These are phyloP conservation scores for Trisateles emortualis DNA, from an alignment of 2,888 invertebrate genomes.

Conservation along the genomic window DNA sequence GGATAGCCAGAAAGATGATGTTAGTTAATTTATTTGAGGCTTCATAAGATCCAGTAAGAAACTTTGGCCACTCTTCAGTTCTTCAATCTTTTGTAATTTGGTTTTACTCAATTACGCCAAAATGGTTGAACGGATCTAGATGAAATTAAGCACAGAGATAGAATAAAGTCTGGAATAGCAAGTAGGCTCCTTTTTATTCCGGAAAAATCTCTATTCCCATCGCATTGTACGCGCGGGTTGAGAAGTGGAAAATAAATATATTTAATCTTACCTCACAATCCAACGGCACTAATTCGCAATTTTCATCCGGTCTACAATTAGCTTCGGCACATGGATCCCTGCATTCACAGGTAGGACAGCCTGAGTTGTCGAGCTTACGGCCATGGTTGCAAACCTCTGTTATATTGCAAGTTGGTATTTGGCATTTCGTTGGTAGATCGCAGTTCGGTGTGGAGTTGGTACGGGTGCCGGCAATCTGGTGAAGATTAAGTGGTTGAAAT, in stretches of 20 bases:
- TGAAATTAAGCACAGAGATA: too few relatives aligned
- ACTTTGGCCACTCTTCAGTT: too few relatives aligned
- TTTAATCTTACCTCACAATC: conserved; percentile 74
- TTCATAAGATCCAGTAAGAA: too few relatives aligned
- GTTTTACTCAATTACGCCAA: too few relatives aligned
- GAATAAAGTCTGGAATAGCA: too few relatives aligned
- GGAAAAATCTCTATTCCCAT: too few relatives aligned
- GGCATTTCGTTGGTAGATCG: conserved; percentile 66
- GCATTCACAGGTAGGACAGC: conserved; percentile 92
- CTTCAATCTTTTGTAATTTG: too few relatives aligned
- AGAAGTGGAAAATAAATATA: background rate
- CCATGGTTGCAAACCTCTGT: conserved; percentile 72
- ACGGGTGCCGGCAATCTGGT: conserved; percentile 88
- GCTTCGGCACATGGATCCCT: conserved; percentile 92
- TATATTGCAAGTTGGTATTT: conserved; percentile 63
- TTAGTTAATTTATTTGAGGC: too few relatives aligned
- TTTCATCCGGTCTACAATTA: conserved; percentile 89
- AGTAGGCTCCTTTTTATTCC: too few relatives aligned
- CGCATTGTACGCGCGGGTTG: too few relatives aligned
- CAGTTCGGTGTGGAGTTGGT: conserved; percentile 85
- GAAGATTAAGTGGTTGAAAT: background rate
- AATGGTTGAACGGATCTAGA: too few relatives aligned
- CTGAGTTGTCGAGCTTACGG: conserved; percentile 76
- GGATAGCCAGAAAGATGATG: too few relatives aligned
- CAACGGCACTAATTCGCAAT: conserved; percentile 76